A percentile compares a stretch with the other conserved stretches of the same genome.
Conservation (phyloP, 2,113 vertebrate species). For the Fulmarus glacialis region DNA sequence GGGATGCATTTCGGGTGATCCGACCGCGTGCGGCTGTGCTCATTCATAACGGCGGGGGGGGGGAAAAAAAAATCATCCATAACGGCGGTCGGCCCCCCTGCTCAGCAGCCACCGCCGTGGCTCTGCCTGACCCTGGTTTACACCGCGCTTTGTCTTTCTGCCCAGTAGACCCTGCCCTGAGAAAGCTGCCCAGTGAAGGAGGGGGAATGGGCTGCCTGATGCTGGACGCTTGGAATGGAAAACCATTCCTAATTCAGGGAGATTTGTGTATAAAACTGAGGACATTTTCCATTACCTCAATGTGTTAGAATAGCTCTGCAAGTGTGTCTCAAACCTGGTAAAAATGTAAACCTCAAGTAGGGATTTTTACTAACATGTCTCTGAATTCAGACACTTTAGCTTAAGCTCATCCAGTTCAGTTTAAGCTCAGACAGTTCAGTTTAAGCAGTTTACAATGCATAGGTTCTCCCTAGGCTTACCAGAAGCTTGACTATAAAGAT, state of each 20-base stretch:
- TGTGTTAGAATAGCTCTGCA: not conserved
- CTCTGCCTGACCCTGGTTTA: not conserved
- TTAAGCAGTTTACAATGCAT: not conserved
- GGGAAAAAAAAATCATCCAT: no score
- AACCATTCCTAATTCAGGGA: not conserved
- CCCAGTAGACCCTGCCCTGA: not conserved
- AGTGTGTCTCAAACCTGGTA: not conserved
- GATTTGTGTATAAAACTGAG: slow-evolving; percentile 3
- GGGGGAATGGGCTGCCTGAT: not conserved
- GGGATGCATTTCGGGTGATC: not conserved
- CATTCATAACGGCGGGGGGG: fast-evolving
- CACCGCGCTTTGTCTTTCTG: not conserved
- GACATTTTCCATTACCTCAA: slow-evolving; percentile 15
- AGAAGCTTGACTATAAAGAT: not conserved
- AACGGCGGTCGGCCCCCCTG: no score
- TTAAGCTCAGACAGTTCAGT: not conserved
- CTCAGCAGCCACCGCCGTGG: fast-evolving
- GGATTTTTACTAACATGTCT: not conserved
- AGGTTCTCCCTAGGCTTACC: not conserved
- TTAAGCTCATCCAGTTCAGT: not conserved
- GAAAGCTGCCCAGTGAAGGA: not conserved
- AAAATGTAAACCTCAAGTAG: not conserved
- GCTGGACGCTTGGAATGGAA: not conserved
- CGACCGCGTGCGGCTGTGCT: fast-evolving
- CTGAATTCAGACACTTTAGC: not conserved